Conservation (phyloP, 2,113 vertebrate species). For the Stigmatopora nigra region DNA sequence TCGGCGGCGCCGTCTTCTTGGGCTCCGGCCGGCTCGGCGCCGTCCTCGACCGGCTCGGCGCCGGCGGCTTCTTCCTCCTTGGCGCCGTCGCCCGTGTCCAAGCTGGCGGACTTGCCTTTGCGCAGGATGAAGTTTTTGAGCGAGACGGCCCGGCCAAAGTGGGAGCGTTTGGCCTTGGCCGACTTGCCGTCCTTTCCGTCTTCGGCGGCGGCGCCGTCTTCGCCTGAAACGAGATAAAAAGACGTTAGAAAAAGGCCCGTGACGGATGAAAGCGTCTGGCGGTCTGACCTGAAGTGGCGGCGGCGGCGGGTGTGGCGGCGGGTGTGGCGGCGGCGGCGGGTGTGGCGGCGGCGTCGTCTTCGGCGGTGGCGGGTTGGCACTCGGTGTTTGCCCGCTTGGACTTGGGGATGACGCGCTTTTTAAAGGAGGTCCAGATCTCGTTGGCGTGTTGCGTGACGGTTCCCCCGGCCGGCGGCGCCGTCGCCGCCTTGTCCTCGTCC, state of each 20-base stretch:
- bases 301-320: slow-evolving; percentile 16
- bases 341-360: slow-evolving; percentile 51
- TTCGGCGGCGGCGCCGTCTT: slow-evolving; percentile 55
- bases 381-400: slow-evolving; percentile 68
- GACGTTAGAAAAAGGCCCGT: no score
- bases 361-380: slow-evolving; percentile 46
- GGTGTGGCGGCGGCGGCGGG: slow-evolving; percentile 17
- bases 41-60: slow-evolving; percentile 20
- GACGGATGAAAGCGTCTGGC: no score
- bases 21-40: slow-evolving; percentile 28
- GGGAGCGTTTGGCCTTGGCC: slow-evolving; percentile 69
- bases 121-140: slow-evolving; percentile 77
- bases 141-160: slow-evolving; percentile 72
- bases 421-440: slow-evolving; percentile 76
- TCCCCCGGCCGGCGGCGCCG: slow-evolving; percentile 25
- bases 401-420: slow-evolving; percentile 73
- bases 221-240: slow-evolving; percentile 36
- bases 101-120: slow-evolving; percentile 70
- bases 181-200: slow-evolving; percentile 66
- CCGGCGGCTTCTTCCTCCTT: slow-evolving; percentile 53
- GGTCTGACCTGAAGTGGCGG: slow-evolving; percentile 41
- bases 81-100: slow-evolving; percentile 60
- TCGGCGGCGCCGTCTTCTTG: slow-evolving; percentile 22
- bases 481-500: slow-evolving; percentile 5
- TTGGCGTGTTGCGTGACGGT: slow-evolving; percentile 71